Evolutionary conservation across 2,797 vertebrate genomes (phyloP), one percentile per base, ranked within the genome.

Genomic region (Dipus sagitta): DNA sequence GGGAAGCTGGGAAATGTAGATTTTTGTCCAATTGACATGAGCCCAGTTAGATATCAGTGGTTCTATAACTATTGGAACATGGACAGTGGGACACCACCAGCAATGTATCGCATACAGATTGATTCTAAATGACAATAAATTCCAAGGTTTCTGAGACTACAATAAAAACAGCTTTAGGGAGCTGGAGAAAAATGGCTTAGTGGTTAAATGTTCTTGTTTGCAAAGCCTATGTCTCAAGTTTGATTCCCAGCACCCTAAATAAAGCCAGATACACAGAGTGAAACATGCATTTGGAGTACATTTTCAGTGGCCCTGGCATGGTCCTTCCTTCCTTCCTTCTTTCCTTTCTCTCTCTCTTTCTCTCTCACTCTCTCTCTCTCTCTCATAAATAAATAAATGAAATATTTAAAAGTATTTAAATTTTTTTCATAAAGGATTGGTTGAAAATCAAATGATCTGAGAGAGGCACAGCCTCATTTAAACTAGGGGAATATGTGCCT

Each of bases 1-100:
- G 38, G 79, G 28, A 90, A 30, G 4, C 79, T 92, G 76, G 38
- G 32, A 93, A 92, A 84, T 84, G 47, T 20, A 72, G 58, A 60
- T n/a, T 79, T 77, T 64, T 72, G 85, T 60, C 18, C 67, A 58
- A 38, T 9, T 52, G 11, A 11, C 54, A 58, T 23, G 24, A 21
- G n/a, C 34, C 52, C 47, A 30, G 21, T 74, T n/a, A 64, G 93
- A 87, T 81, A 78, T 60, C 58, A 80, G 47, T 93, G 34, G 2
- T 58, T 93, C 65, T 90, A 11, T n/a, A 28, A n/a, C 15, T 10
- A 32, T 5, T 8, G 12, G 68, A 85, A 70, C 65, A 82, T n/a
- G 13, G 13, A 11, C 21, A 34, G 11, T 11, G 9, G 52, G 42
- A 2, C 0, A 21, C 34, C 6, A 38, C 28, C 13, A 79, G 34